Evolutionary conservation across 1,140 invertebrate species (phyloP).

Genomic region (Capitella teleta): DNA sequence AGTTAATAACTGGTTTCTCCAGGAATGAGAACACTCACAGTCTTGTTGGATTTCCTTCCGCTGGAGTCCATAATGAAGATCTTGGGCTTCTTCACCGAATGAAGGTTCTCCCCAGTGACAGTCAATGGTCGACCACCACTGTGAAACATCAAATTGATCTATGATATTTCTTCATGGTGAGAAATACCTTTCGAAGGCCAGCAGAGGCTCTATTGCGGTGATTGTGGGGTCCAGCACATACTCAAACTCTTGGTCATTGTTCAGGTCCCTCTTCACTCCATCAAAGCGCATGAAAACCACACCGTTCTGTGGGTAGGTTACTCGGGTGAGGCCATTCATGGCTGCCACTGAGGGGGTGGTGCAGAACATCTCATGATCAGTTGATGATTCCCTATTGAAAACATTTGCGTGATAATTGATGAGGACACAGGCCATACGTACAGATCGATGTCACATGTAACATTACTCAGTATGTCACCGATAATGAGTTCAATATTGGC

Average conservation of each 20-base stretch:
- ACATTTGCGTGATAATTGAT: background rate
- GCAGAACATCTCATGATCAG: background rate
- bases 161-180: background rate
- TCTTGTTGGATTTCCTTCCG: background rate
- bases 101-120: background rate
- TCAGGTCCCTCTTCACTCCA: background rate
- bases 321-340: background rate
- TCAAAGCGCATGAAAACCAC: background rate
- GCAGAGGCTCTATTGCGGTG: background rate
- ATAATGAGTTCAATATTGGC: conserved; percentile 73
- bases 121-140: background rate
- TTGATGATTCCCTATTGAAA: background rate
- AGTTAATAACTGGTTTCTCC: background rate
- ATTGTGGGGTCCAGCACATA: background rate
- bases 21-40: background rate
- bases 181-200: background rate
- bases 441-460: background rate
- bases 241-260: background rate
- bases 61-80: no score
- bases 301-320: background rate
- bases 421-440: background rate
- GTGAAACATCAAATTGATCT: background rate
- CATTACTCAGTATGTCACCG: conserved; percentile 67
- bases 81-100: no score
- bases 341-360: background rate